A percentile compares a stretch with the other conserved stretches of the same genome.
Evolutionary conservation across 2,797 vertebrate genomes (phyloP).

Genomic region (Chaetodon trifasciatus): DNA sequence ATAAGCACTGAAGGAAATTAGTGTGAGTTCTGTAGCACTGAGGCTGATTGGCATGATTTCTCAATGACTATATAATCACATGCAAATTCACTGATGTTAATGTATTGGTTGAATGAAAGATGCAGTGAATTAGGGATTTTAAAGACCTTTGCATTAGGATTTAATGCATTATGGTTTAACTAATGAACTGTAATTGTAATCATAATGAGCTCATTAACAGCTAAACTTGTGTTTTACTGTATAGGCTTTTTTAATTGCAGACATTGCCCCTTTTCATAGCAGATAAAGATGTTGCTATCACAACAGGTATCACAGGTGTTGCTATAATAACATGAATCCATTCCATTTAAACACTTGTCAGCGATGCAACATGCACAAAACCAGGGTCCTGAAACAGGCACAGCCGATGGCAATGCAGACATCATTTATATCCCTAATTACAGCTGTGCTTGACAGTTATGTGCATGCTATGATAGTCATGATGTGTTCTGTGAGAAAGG

Average conservation of each 20-base stretch:
- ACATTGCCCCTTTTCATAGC: neutral
- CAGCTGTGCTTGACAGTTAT: constrained; percentile 12
- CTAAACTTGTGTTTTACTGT: neutral
- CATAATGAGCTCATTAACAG: neutral
- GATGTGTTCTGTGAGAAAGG: constrained; percentile 20
- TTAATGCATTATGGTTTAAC: neutral
- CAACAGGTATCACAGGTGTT: neutral
- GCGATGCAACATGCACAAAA: neutral
- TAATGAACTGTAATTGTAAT: neutral
- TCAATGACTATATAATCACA: neutral
- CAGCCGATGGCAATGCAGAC: neutral
- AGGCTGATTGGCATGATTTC: neutral
- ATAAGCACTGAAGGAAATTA: neutral
- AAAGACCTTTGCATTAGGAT: neutral
- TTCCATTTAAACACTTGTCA: constrained; percentile 2
- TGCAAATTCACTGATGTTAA: neutral
- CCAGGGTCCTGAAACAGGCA: neutral
- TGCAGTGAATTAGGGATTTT: constrained; percentile 2
- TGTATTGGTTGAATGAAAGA: neutral
- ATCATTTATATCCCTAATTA: constrained; percentile 22
- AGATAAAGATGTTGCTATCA: neutral
- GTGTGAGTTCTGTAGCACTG: neutral
- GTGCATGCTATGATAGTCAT: constrained; percentile 14
- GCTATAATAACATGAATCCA: constrained; percentile 2
- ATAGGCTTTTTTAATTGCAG: neutral